Percentiles rank a stretch among this genome's conserved stretches.
Conservation (phyloP, 1,140 invertebrate species). For the Asobara japonica region DNA sequence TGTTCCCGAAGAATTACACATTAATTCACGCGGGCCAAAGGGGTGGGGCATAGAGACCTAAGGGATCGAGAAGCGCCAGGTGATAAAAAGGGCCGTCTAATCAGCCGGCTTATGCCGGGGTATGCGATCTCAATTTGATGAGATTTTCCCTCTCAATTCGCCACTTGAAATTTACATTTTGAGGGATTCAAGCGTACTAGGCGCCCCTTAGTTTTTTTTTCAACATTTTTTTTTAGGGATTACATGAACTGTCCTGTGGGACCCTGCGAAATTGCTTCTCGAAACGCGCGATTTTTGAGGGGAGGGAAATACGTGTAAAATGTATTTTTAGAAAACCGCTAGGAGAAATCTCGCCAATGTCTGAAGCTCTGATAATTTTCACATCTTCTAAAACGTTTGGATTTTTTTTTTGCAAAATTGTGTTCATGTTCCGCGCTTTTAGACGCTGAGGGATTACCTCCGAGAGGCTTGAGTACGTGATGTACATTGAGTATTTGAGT, state of each 20-base stretch:
- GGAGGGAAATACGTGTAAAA: too few relatives aligned
- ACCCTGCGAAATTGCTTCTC: too few relatives aligned
- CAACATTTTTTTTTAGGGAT: not conserved
- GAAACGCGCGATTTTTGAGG: too few relatives aligned
- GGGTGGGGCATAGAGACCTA: not conserved
- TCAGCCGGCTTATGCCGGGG: not conserved
- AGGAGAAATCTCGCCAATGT: too few relatives aligned
- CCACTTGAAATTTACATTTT: not conserved
- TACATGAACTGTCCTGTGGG: not conserved
- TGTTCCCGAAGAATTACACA: not conserved
- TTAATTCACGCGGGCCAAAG: conserved; percentile 1
- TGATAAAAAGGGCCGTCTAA: conserved; percentile 1
- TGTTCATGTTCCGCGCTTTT: too few relatives aligned
- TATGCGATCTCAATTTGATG: not conserved
- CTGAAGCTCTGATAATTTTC: too few relatives aligned
- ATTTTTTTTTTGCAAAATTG: too few relatives aligned
- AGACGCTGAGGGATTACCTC: too few relatives aligned
- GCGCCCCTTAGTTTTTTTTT: not conserved
- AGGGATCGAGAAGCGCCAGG: not conserved
- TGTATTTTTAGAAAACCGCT: too few relatives aligned
- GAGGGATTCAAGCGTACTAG: not conserved
- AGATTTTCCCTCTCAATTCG: conserved; percentile 3
- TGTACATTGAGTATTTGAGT: not conserved
- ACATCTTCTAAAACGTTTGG: too few relatives aligned
- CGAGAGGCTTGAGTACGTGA: not conserved